phyloP scores from a whole-genome alignment of 2,113 vertebrate genomes.

The Labeo rohita region DNA sequence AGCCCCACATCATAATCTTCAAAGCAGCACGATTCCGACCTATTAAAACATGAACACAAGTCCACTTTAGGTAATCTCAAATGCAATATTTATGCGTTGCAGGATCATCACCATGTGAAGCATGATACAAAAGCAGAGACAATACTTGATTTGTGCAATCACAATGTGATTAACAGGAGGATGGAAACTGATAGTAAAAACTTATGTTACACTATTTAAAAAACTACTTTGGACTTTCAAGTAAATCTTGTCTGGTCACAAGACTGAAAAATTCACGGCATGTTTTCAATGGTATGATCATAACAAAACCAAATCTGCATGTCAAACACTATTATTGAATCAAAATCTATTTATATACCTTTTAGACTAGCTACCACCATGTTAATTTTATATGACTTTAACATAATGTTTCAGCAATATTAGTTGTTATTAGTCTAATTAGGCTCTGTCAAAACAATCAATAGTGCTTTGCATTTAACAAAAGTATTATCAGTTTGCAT shows the following conservation, averaged over 20 bases:
- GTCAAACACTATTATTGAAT: neutral
- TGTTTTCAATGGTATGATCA: neutral
- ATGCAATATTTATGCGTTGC: neutral
- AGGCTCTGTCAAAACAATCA: neutral
- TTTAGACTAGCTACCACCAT: neutral
- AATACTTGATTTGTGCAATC: neutral
- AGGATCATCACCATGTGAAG: neutral
- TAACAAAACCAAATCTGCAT: neutral
- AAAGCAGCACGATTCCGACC: conserved; percentile 1
- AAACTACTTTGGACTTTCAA: neutral
- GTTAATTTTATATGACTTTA: neutral
- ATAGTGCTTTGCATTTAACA: neutral
- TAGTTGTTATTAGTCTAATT: neutral
- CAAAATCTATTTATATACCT: neutral
- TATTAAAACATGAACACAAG: conserved; percentile 14
- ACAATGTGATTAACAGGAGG: neutral
- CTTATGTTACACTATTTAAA: neutral
- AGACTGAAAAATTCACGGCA: neutral
- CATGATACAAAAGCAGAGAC: neutral
- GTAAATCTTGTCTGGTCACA: conserved; percentile 5
- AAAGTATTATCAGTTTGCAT: neutral
- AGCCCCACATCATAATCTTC: conserved; percentile 9
- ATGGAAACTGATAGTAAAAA: too few relatives aligned
- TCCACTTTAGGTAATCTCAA: neutral
- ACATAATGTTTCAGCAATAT: neutral